Conservation (phyloP, 1,140 invertebrate species). For the Copidosoma floridanum region DNA sequence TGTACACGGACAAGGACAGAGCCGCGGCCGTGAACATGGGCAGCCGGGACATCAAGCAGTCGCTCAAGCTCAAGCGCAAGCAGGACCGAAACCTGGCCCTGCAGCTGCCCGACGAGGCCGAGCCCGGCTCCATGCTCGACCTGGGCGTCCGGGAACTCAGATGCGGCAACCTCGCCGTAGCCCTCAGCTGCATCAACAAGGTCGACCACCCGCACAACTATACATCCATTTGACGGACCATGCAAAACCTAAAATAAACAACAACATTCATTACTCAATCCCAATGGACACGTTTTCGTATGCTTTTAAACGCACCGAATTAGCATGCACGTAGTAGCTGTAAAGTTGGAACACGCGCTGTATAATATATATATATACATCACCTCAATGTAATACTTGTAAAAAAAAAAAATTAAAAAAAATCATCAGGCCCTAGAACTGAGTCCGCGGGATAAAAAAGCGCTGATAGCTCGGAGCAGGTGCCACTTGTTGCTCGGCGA, state of each 20-base stretch:
- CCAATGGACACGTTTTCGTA: no score
- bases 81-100: slow-evolving; percentile 72
- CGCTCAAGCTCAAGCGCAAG: slow-evolving; percentile 74
- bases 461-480: slow-evolving; percentile 83
- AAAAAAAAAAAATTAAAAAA: no score
- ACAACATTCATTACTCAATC: no score
- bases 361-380: no score
- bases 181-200: slow-evolving; percentile 77
- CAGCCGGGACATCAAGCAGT: slow-evolving; percentile 79
- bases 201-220: no score
- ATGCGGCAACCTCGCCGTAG: slow-evolving; percentile 67
- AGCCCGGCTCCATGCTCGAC: slow-evolving; percentile 71
- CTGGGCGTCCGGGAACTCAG: slow-evolving; percentile 73
- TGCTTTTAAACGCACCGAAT: no score
- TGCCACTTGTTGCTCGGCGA: slow-evolving; percentile 88
- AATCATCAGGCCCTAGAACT: slow-evolving; percentile 88
- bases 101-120: slow-evolving; percentile 75
- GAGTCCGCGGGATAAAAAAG: slow-evolving; percentile 79
- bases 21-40: slow-evolving; percentile 86
- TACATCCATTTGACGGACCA: no score
- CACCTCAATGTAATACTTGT: no score
- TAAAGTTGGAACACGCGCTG: no score
- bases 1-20: slow-evolving; percentile 86
- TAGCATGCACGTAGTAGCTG: no score
- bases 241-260: no score